Conservation (phyloP, 2,888 invertebrate genomes). For the Acrobeloides nanus region DNA sequence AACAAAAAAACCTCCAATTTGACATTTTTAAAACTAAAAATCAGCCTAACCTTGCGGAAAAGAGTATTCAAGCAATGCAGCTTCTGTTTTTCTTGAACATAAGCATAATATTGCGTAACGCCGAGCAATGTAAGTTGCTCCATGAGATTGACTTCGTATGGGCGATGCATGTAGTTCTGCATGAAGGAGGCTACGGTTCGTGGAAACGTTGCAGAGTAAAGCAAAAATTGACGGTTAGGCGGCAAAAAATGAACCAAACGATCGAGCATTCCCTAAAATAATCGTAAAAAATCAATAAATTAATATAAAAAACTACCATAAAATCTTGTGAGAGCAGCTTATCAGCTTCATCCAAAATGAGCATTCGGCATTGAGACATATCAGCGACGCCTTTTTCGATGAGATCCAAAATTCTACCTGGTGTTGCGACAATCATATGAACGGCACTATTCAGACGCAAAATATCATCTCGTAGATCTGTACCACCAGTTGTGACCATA, state of each 20-base stretch:
- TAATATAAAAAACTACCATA: conserved; percentile 59
- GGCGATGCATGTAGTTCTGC: conserved; percentile 84
- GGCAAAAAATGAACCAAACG: conserved; percentile 87
- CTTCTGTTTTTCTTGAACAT: conserved; percentile 98
- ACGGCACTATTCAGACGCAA: conserved; percentile 94
- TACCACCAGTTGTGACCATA: conserved; percentile 99
- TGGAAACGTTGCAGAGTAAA: conserved; percentile 98
- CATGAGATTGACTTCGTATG: conserved; percentile 99
- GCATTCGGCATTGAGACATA: conserved; percentile 88
- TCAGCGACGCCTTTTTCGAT: conserved; percentile 93
- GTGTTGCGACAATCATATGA: conserved; percentile 96
- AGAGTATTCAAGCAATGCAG: conserved; percentile 98
- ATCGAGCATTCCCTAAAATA: conserved; percentile 83
- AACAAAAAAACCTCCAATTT: too few relatives aligned
- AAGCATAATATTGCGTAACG: conserved; percentile 99
- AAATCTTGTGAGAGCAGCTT: conserved; percentile 98
- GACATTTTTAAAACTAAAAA: too few relatives aligned
- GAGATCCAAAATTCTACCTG: conserved; percentile 96
- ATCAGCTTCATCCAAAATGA: conserved; percentile 97
- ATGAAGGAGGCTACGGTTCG: conserved; percentile 95
- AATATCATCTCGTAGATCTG: conserved; percentile 85
- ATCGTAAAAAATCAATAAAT: background rate
- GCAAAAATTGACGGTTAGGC: conserved; percentile 85
- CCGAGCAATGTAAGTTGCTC: conserved; percentile 96
- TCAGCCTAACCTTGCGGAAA: conserved; percentile 76